phyloP scores from a whole-genome alignment of 2,797 vertebrate genomes.

The Acropternis orthonyx region DNA sequence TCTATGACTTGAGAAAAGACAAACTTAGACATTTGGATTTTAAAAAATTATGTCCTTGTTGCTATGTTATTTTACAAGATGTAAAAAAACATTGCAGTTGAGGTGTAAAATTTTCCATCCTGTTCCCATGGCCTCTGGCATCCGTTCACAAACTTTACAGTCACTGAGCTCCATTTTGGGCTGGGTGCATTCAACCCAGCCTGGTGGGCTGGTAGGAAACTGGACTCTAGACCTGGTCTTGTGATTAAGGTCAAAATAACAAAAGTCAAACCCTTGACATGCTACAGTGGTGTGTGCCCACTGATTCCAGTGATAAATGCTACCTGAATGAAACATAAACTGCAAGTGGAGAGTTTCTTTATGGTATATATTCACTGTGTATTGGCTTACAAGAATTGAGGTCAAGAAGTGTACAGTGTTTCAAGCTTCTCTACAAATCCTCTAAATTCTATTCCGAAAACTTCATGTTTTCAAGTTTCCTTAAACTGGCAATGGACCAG shows the following conservation, averaged over 20 bases:
- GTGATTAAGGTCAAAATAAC: not conserved
- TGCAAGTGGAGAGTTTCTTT: not conserved
- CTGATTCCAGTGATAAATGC: not conserved
- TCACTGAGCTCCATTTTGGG: not conserved
- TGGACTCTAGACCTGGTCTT: not conserved
- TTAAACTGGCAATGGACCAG: not conserved
- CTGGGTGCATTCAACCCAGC: not conserved
- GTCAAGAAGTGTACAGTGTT: not conserved
- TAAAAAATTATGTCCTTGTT: not conserved
- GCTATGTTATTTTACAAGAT: not conserved
- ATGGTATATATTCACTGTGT: not conserved
- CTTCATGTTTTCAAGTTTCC: not conserved
- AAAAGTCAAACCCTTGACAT: not conserved
- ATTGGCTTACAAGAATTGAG: not conserved
- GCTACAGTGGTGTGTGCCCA: not conserved
- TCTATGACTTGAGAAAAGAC: slow-evolving; percentile 46
- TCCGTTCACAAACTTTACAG: not conserved
- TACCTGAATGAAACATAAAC: not conserved
- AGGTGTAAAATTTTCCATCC: not conserved
- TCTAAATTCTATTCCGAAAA: not conserved
- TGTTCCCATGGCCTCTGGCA: not conserved
- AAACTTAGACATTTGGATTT: slow-evolving; percentile 26
- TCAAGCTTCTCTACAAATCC: not conserved
- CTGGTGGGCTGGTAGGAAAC: not conserved
- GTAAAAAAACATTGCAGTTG: not conserved